Evolutionary conservation across 2,797 vertebrate species (phyloP).

Genomic region (Chrosomus eos): DNA sequence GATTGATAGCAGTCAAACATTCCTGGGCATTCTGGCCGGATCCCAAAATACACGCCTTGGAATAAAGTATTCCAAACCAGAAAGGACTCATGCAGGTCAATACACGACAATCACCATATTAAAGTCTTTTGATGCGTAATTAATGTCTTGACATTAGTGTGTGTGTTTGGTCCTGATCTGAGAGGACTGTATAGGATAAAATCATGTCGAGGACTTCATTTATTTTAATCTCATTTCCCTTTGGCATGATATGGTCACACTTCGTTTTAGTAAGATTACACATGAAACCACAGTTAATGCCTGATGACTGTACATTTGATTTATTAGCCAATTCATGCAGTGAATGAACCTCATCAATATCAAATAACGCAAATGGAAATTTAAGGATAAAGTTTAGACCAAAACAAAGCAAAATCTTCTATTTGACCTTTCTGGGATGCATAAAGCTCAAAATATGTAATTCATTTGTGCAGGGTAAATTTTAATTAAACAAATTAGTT

Average conservation of each 20-base stretch:
- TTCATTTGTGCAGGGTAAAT: neutral
- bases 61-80: conserved; percentile 54
- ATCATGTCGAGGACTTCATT: neutral
- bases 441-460: neutral
- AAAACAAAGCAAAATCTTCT: neutral
- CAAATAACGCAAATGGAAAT: neutral
- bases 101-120: neutral
- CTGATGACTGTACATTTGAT: neutral
- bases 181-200: neutral
- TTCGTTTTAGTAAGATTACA: neutral
- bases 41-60: conserved; percentile 65
- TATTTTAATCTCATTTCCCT: neutral
- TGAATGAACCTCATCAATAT: neutral
- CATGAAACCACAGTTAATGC: neutral
- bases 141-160: neutral
- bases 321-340: neutral
- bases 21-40: conserved; percentile 60
- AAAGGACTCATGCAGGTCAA: conserved; percentile 28
- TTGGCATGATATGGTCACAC: neutral
- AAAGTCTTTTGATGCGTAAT: neutral
- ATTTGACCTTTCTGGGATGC: neutral
- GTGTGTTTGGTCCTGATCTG: neutral
- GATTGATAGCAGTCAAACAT: conserved; percentile 53
- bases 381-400: neutral
- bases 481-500: neutral